Base-by-base conservation (phyloP, 2,888 invertebrate species). In the Hypselothyrea guttata region DNA sequence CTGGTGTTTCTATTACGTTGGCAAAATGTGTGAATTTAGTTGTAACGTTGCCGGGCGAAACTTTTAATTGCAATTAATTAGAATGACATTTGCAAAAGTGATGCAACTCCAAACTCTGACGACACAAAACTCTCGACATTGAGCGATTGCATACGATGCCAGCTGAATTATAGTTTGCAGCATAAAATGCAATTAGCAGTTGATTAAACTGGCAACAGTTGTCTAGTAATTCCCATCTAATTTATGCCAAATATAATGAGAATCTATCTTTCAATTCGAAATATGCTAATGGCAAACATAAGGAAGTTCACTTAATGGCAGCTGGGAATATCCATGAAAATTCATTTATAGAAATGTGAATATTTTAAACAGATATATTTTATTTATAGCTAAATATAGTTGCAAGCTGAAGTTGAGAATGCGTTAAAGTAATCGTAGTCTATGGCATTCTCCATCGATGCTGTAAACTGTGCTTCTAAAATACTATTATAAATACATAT, bases 31-130 rank as follows among this genome's bases (percentile, higher is more conserved):
- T 31, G 41, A 54, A 62, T 62, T 49, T 46, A 67, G 62, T 55
- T 47, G 56, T 53, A 42, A 46, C 44, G 34, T 9, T 38, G 27
- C 15, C 16, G 28, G 37, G 30, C 30, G 38, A 37, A 61, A 57
- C 41, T 66, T 84, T 63, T 56, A 71, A 71, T 78, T 75, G 75
- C 61, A 67, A 59, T 78, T 63, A 75, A 75, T 71, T 57, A 47
- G 46, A 78, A 69, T 68, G 79, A 71, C 75, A 82, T 71, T 82
- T 75, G 53, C 11, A 49, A 82, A 55, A 70, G 51, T 41, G 38
- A 13, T 37, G 40, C 48, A 42, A 55, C 37, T 16, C 12, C 31
- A 18, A 37, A n/a, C n/a, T n/a, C n/a, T 33, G 54, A 35, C 49
- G 59, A 54, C 13, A 47, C 28, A 47, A 35, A n/a, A n/a, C n/a